phyloP scores from a whole-genome alignment of 1,140 invertebrate genomes.

The Drosophila mayri region DNA sequence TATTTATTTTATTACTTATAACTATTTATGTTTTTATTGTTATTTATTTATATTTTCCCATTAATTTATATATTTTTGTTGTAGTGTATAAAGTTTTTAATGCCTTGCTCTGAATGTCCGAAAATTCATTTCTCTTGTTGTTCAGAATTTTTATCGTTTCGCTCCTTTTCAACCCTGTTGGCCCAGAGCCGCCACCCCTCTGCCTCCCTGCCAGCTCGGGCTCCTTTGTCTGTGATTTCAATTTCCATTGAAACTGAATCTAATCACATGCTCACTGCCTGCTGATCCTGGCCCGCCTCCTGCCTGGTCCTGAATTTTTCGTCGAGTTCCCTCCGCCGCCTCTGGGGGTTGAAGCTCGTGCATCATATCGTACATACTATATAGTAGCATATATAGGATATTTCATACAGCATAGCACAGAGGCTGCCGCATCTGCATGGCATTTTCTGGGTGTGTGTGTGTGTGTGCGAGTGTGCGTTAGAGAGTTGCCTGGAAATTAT shows the following conservation, averaged over 20 bases:
- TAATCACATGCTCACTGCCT: constrained; percentile 77
- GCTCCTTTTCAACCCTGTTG: constrained; percentile 62
- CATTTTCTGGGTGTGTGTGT: constrained; percentile 29
- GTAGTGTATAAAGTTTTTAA: constrained; percentile 41
- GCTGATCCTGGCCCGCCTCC: constrained; percentile 61
- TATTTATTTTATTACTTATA: too few relatives aligned
- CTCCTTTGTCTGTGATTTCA: constrained; percentile 79
- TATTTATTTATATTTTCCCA: too few relatives aligned
- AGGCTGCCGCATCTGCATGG: constrained; percentile 65
- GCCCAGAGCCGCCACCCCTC: constrained; percentile 29
- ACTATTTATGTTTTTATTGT: too few relatives aligned
- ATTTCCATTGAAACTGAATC: constrained; percentile 83
- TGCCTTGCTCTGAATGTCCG: constrained; percentile 38
- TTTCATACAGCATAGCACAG: constrained; percentile 48
- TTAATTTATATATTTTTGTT: not conserved
- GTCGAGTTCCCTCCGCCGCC: constrained; percentile 13
- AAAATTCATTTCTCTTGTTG: constrained; percentile 60
- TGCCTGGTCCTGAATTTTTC: constrained; percentile 21
- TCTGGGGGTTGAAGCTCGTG: constrained; percentile 49
- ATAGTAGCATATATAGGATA: constrained; percentile 33
- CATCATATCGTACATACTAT: constrained; percentile 16
- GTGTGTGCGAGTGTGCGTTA: constrained; percentile 17
- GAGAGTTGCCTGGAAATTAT: constrained; percentile 72
- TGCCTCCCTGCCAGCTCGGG: not conserved
- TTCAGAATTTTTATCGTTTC: constrained; percentile 60